Evolutionary conservation across 2,888 invertebrate species (phyloP).

Genomic region (Fabriciana adippe): DNA sequence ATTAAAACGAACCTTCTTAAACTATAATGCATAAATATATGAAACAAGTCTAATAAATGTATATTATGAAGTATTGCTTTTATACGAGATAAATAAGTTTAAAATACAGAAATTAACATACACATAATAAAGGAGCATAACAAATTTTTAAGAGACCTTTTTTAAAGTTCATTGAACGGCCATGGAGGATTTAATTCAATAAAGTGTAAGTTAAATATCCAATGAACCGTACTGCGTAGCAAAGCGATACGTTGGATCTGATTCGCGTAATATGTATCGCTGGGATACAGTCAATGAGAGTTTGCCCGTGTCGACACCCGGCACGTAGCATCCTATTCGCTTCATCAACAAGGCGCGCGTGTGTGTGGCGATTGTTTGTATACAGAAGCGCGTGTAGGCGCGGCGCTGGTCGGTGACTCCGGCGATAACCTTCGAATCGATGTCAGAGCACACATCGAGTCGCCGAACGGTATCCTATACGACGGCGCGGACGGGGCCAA

Average conservation of each 20-base stretch:
- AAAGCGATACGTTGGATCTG: slow-evolving; percentile 14
- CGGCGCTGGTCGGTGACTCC: slow-evolving; percentile 78
- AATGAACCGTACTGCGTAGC: slow-evolving; percentile 31
- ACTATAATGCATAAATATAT: no score
- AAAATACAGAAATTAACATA: slow-evolving; percentile 16
- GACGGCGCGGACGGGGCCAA: slow-evolving; percentile 39
- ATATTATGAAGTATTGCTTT: no score
- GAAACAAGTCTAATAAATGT: no score
- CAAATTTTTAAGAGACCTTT: slow-evolving; percentile 12
- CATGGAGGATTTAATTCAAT: slow-evolving; percentile 34
- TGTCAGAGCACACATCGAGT: slow-evolving; percentile 67
- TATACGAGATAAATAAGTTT: no score
- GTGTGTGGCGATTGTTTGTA: slow-evolving; percentile 52
- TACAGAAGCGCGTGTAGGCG: slow-evolving; percentile 68
- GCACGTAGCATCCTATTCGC: slow-evolving; percentile 31
- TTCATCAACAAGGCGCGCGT: slow-evolving; percentile 34
- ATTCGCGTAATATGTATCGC: slow-evolving; percentile 48
- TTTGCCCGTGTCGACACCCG: slow-evolving; percentile 42
- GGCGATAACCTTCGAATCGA: slow-evolving; percentile 77
- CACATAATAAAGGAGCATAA: neutral
- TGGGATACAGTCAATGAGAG: slow-evolving; percentile 52
- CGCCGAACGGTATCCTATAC: slow-evolving; percentile 57
- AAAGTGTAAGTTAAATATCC: slow-evolving; percentile 29
- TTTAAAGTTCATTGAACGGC: slow-evolving; percentile 36
- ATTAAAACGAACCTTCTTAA: no score